Evolutionary conservation across 1,140 invertebrate species (phyloP), one percentile per base, ranked within the genome.

Genomic region (Oryzaephilus surinamensis): DNA sequence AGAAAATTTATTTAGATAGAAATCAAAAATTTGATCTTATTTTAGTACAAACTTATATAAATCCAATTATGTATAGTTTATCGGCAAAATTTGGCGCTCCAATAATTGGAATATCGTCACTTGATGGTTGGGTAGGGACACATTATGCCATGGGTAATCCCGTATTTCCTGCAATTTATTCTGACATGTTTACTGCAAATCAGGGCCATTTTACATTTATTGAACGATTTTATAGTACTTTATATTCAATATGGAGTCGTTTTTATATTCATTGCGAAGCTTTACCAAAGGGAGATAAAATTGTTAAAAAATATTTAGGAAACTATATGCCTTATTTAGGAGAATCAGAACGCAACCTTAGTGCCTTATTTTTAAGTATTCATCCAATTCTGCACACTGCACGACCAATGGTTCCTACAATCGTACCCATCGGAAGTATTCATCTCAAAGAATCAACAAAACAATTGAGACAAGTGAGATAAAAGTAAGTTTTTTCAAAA

Each of bases 401-500:
- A 27, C 54, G 63, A 24, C 63, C 71, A 3, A 55, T 61, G 11
- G 59, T 66, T 12, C 67, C 69, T 3, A 59, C 51, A 28, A 54
- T 71, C 16, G 11, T 11, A 10, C 12, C 24, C 5, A 10, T 19
- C 11, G 11, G 10, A 5, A 5, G 8, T 20, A 20, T 5, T 20
- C 19, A 5, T 20, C 4, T 8, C 19, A 20, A 20, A 4, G 19
- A 20, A 20, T 20, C 19, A 5, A 20, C 19, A 34, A 32, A 27
- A 41, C 26, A n/a, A n/a, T n/a, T n/a, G n/a, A n/a, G n/a, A n/a
- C n/a, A n/a, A n/a, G n/a, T n/a, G n/a, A n/a, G n/a, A n/a, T n/a
- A n/a, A n/a, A n/a, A n/a, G n/a, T n/a, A 63, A 2, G 63, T 75
- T 0, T 49, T 74, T 10, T 71, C 72, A 45, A 74, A 75, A 46